Percentiles rank a stretch among this genome's conserved stretches.
phyloP scores from a whole-genome alignment of 2,113 vertebrate genomes.

The Lontra canadensis region DNA sequence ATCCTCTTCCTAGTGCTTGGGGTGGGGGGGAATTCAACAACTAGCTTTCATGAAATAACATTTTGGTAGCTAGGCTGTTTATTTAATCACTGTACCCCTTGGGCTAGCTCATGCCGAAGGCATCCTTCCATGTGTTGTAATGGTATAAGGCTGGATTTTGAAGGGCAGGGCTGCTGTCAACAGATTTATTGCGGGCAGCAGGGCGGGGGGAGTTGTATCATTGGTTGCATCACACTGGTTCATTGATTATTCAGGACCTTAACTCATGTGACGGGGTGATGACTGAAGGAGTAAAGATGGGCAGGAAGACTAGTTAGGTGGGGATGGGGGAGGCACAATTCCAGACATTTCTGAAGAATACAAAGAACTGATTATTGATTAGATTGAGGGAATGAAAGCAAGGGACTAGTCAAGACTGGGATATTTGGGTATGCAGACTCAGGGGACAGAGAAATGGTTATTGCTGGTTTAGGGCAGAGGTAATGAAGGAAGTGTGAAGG shows the following conservation, averaged over 20 bases:
- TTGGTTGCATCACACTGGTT: not conserved
- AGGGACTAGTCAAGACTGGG: not conserved
- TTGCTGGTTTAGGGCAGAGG: not conserved
- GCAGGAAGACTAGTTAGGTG: not conserved
- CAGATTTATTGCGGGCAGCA: not conserved
- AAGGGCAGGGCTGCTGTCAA: not conserved
- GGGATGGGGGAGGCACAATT: not conserved
- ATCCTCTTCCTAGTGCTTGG: not conserved
- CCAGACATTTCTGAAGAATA: not conserved
- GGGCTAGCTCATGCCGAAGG: not conserved
- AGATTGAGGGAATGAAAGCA: not conserved
- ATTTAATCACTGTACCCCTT: not conserved
- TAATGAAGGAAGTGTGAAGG: not conserved
- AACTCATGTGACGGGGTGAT: not conserved
- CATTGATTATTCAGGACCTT: not conserved
- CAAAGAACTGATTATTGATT: not conserved
- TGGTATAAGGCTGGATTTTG: not conserved
- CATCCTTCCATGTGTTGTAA: not conserved
- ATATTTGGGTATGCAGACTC: not conserved
- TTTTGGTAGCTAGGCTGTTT: not conserved
- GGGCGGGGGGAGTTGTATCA: no score
- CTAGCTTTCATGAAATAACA: not conserved
- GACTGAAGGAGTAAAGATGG: not conserved
- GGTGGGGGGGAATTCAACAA: not conserved
- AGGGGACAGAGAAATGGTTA: not conserved